Evolutionary conservation across 2,113 vertebrate species (phyloP), one percentile per base, ranked within the genome.

Genomic region (Taurulus bubalis): DNA sequence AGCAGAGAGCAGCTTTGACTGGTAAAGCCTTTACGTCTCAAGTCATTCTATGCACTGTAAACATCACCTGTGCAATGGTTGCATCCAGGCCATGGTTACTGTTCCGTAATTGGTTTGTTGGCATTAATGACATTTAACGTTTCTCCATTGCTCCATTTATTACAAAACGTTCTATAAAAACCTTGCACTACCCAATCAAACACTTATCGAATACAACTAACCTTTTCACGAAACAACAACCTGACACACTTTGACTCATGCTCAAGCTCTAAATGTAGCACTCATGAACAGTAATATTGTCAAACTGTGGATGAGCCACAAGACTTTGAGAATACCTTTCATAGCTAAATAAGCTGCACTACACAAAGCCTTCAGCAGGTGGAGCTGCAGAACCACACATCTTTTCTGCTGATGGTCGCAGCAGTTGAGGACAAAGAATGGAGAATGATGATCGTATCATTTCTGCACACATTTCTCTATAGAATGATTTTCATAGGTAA

Each of bases 281-380:
- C 12, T 34, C 40, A 42, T 53, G 10, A 8, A 11, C 10, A 1
- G 12, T 20, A 58, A 3, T 15, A 28, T 58, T 56, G 55, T 24
- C n/a, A 14, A 58, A 26, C 26, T 58, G 56, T n/a, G 15, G 36
- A n/a, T 26, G 3, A 22, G 10, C 34, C n/a, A 30, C 38, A 28
- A 12, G 34, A 6, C 24, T 75, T 47, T 14, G 15, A 56, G 20
- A 28, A 30, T 1, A 5, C 8, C n/a, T 8, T 20, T 32, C 20
- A 42, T 1, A n/a, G 3, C 6, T 63, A 42, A 73, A 55, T 42
- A 15, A 56, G 1, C 20, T 87, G 85, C 38, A 18, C 9, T 71
- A 11, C 42, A 26, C 3, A 4, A 1, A 30, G 11, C 1, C 2
- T 58, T 15, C 91, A 91, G 85, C 77, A 92, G 89, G 62, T 85